Percentiles rank a stretch among this genome's conserved stretches.
These are phyloP conservation scores for Prolemur simus DNA, from an alignment of 2,113 vertebrate genomes.

Conservation along the genomic window DNA sequence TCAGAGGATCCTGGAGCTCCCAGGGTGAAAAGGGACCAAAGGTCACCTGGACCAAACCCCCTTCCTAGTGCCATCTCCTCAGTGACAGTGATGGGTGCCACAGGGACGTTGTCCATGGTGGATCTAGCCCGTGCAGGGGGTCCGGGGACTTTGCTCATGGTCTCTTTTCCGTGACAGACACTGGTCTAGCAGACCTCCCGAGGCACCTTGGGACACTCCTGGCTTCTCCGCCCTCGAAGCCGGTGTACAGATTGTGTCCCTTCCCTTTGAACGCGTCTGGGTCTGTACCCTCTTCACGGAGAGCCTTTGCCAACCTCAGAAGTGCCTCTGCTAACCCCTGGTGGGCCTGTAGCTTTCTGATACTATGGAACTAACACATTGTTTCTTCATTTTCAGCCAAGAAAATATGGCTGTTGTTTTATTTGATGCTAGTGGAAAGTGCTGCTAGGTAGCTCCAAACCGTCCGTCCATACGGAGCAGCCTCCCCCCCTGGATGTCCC, in stretches of 20 bases:
- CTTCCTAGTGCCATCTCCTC: neutral
- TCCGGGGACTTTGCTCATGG: neutral
- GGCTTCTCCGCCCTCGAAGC: neutral
- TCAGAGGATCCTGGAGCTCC: neutral
- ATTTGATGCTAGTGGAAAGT: neutral
- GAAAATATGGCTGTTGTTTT: neutral
- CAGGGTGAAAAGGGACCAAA: neutral
- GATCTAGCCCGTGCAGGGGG: neutral
- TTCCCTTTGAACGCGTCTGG: neutral
- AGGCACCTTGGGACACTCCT: accelerated
- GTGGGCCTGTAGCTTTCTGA: neutral
- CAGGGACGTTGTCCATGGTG: neutral
- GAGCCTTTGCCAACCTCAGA: neutral
- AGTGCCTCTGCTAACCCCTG: neutral
- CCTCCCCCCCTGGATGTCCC: neutral
- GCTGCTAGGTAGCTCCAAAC: neutral
- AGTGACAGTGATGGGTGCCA: neutral
- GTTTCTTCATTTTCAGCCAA: neutral
- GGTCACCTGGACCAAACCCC: neutral
- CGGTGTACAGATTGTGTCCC: too few species aligned
- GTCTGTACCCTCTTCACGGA: neutral
- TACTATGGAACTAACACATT: neutral
- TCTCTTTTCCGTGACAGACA: neutral
- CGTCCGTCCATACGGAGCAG: neutral
- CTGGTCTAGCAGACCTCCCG: too few species aligned